Evolutionary conservation across 2,888 invertebrate genomes (phyloP), one percentile per base, ranked within the genome.

Genomic region (Helleia helle): DNA sequence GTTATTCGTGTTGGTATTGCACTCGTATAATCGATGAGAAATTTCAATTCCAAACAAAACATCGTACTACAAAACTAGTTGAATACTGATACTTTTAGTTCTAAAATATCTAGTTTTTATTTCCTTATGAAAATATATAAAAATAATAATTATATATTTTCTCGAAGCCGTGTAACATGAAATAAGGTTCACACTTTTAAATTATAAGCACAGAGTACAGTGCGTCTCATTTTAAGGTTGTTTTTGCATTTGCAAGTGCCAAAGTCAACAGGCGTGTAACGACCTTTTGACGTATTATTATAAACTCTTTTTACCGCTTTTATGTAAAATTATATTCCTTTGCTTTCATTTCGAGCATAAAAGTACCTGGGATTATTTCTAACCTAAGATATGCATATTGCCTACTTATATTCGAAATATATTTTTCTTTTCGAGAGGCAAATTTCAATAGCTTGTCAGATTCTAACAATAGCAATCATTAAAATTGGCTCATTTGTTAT

Each of bases 241-340:
- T 71, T 68, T 71, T 65, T 68, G 63, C 65, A 71, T 71, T 65
- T 68, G 63, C 66, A 71, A 72, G 68, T 72, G 71, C 71, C 62
- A 66, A 69, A 66, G 59, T 73, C 71, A 77, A 77, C 62, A 65
- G 56, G 62, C 75, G 70, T 74, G 65, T 73, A 72, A 77, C 71
- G 75, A 68, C 71, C 68, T 73, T 73, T 69, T 57, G 64, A 62
- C 62, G 63, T 68, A 71, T 74, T 69, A 71, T 74, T 72, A 75
- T 71, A 72, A 71, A 76, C 66, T 62, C 67, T 73, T 74, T 71
- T 69, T 62, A 65, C 58, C 64, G 62, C 61, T 69, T 74, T 71
- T 62, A 64, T 59, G 56, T 58, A 61, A 68, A 73, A 69, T 72
- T 70, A 67, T 65, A 67, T 71, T 62, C 72, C 66, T 76, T 75